Evolutionary conservation across 2,888 invertebrate species (phyloP).

Genomic region (Tryphoninae sp.): DNA sequence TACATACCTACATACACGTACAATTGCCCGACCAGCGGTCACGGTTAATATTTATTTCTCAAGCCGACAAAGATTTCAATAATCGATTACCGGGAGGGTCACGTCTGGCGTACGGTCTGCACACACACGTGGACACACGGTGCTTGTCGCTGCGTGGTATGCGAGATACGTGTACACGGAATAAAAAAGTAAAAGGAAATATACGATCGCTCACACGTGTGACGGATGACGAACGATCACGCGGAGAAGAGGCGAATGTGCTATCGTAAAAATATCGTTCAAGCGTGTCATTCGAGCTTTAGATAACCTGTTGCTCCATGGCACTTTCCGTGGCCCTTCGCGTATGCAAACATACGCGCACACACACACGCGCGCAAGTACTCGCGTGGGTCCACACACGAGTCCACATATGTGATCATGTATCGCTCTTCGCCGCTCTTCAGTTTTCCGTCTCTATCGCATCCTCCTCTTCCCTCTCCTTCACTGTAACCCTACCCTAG

Average conservation of each 20-base stretch:
- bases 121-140: neutral
- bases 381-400: constrained; percentile 62
- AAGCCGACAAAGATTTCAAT: constrained; percentile 42
- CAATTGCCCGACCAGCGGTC: neutral
- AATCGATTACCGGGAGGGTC: constrained; percentile 52
- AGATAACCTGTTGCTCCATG: constrained; percentile 77
- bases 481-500: constrained; percentile 25
- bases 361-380: constrained; percentile 40
- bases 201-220: constrained; percentile 21
- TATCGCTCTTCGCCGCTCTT: constrained; percentile 43
- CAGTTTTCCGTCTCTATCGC: constrained; percentile 50
- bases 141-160: neutral
- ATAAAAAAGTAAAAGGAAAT: constrained; percentile 30
- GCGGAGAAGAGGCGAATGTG: constrained; percentile 41
- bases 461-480: constrained; percentile 28
- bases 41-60: constrained; percentile 37
- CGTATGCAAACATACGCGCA: constrained; percentile 17
- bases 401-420: constrained; percentile 1
- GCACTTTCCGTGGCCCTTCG: constrained; percentile 69
- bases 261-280: constrained; percentile 72
- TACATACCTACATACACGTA: constrained; percentile 13
- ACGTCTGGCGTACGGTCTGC: constrained; percentile 64
- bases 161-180: neutral
- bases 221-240: constrained; percentile 45
- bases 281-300: constrained; percentile 77